These are phyloP conservation scores for Acipenser oxyrinchus DNA, from an alignment of 2,797 vertebrate genomes.

Conservation along the genomic window DNA sequence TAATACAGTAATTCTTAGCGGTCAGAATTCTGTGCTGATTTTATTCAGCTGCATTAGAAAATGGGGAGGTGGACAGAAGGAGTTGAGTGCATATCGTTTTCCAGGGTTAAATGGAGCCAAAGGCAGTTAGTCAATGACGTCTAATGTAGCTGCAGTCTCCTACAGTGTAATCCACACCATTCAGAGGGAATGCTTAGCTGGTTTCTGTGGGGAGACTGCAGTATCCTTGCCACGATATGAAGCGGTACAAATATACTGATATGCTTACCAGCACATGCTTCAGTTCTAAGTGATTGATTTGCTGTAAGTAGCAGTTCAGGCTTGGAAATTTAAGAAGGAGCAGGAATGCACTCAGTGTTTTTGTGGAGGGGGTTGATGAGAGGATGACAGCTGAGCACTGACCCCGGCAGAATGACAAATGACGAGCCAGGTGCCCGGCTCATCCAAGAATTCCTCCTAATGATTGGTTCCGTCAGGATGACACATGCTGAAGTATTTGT, in stretches of 20 bases:
- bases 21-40: no score
- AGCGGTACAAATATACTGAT: constrained; percentile 24
- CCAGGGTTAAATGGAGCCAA: neutral
- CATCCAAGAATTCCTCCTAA: constrained; percentile 28
- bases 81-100: constrained; percentile 28
- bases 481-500: constrained; percentile 38
- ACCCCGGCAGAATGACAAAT: constrained; percentile 76
- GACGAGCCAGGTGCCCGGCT: constrained; percentile 68
- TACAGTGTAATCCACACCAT: constrained; percentile 17
- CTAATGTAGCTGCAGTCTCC: constrained; percentile 32
- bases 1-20: no score
- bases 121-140: constrained; percentile 42
- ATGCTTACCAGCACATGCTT: constrained; percentile 42
- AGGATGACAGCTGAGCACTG: constrained; percentile 74
- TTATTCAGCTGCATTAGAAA: no score
- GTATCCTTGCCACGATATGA: constrained; percentile 28
- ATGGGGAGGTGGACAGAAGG: neutral
- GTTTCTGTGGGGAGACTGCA: constrained; percentile 39
- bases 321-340: constrained; percentile 58
- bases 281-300: constrained; percentile 44
- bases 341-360: constrained; percentile 54
- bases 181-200: constrained; percentile 30
- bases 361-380: constrained; percentile 62
- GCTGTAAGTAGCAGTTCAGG: constrained; percentile 41
- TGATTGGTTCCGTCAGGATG: constrained; percentile 30